These are phyloP conservation scores for Anarhynchus alexandrinus DNA, from an alignment of 2,113 vertebrate genomes.

Conservation along the genomic window DNA sequence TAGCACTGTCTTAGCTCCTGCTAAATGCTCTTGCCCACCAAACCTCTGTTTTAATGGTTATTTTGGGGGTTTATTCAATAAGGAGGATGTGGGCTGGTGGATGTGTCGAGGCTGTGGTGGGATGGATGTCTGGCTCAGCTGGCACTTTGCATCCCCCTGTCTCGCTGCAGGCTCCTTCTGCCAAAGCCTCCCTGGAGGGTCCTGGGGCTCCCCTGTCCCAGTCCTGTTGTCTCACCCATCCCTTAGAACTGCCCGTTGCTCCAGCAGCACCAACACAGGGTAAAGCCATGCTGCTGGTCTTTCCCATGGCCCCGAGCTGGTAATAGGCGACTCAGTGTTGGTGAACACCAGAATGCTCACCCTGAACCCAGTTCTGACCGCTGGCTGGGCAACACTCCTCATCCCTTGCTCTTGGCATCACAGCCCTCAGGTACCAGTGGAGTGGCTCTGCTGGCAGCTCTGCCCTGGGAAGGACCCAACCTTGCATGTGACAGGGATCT, in stretches of 20 bases:
- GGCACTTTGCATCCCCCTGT: not conserved
- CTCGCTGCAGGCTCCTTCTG: not conserved
- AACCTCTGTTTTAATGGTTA: rapidly evolving
- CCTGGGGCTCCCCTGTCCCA: not conserved
- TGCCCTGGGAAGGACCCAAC: not conserved
- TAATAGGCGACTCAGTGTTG: not conserved
- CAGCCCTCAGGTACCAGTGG: not conserved
- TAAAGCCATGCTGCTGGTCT: not conserved
- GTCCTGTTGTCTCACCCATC: not conserved
- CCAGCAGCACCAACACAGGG: not conserved
- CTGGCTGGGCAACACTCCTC: not conserved
- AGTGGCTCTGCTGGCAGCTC: not conserved
- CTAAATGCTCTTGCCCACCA: not conserved
- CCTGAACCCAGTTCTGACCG: not conserved
- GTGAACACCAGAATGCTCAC: rapidly evolving
- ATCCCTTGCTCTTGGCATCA: rapidly evolving
- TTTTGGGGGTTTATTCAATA: not conserved
- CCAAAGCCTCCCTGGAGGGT: not conserved
- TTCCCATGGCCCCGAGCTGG: not conserved
- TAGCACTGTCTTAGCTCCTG: not conserved
- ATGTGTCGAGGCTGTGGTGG: not conserved
- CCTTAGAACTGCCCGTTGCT: not conserved
- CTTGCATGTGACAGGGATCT: not conserved
- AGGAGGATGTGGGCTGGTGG: not conserved
- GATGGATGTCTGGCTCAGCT: not conserved